These are phyloP conservation scores for Sclerurus mexicanus DNA, from an alignment of 2,113 vertebrate genomes.

Conservation along the genomic window DNA sequence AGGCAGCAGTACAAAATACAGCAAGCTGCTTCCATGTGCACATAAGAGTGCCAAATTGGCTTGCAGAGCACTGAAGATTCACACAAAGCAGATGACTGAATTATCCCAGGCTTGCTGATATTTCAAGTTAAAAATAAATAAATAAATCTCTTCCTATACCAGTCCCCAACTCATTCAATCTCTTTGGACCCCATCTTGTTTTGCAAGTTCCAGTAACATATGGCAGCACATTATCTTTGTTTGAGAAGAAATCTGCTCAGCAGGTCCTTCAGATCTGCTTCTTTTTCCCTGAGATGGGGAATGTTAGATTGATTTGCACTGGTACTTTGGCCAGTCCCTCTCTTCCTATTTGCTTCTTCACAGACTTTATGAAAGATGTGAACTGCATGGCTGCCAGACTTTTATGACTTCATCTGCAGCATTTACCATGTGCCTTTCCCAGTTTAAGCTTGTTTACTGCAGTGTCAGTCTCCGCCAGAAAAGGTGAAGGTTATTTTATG, in stretches of 20 bases:
- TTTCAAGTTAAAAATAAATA: neutral
- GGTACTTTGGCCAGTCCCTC: constrained; percentile 25
- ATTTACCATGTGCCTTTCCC: constrained; percentile 27
- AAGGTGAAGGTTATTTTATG: constrained; percentile 69
- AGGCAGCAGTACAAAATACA: neutral
- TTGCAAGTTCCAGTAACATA: neutral
- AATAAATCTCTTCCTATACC: neutral
- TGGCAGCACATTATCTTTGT: neutral
- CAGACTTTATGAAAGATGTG: constrained; percentile 67
- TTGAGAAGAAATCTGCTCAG: neutral
- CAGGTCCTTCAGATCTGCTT: neutral
- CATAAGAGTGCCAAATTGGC: neutral
- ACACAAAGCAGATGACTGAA: neutral
- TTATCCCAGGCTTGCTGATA: neutral
- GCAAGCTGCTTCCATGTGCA: neutral
- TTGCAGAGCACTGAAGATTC: neutral
- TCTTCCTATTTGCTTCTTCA: constrained; percentile 54
- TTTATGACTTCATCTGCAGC: constrained; percentile 66
- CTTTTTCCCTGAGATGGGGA: neutral
- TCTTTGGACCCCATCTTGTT: neutral
- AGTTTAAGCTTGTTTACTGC: constrained; percentile 61
- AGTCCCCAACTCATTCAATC: neutral
- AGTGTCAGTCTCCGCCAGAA: constrained; percentile 31
- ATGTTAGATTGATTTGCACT: constrained; percentile 44
- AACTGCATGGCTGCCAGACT: constrained; percentile 58